Percentiles rank a stretch among this genome's conserved stretches.
Evolutionary conservation across 1,140 invertebrate species (phyloP).

Genomic region (Scaptomyza graminum): DNA sequence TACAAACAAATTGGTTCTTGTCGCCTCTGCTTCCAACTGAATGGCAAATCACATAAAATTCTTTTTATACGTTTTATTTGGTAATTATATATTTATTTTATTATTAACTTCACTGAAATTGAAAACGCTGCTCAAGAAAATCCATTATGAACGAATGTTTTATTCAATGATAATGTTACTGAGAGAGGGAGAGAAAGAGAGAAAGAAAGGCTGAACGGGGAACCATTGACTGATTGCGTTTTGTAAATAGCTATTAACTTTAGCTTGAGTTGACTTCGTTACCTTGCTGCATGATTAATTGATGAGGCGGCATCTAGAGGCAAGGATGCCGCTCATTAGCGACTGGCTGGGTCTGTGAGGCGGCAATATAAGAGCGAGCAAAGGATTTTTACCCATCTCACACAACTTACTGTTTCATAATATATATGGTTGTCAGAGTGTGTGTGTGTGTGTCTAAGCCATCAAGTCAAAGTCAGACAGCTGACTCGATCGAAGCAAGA

Average conservation of each 20-base stretch:
- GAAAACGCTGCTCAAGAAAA: neutral
- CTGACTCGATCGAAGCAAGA: constrained; percentile 37
- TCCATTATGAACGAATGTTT: neutral
- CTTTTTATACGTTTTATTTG: too few relatives aligned
- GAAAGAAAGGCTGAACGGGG: neutral
- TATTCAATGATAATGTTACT: neutral
- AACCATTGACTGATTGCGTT: constrained; percentile 28
- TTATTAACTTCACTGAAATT: neutral
- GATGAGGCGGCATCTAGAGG: constrained; percentile 32
- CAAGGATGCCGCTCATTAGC: constrained; percentile 44
- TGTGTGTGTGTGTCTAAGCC: constrained; percentile 21
- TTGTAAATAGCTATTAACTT: constrained; percentile 20
- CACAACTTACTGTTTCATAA: constrained; percentile 14
- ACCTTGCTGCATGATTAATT: constrained; percentile 45
- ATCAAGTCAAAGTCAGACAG: constrained; percentile 18
- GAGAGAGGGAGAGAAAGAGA: too few relatives aligned
- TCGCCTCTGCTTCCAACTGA: neutral
- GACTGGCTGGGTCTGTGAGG: neutral
- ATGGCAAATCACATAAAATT: neutral
- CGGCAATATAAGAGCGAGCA: neutral
- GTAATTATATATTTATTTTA: too few relatives aligned
- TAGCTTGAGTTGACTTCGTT: constrained; percentile 32
- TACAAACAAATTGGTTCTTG: neutral
- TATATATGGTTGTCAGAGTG: neutral
- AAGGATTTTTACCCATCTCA: constrained; percentile 25